Base-by-base conservation (phyloP, 2,113 vertebrate genomes). In the Brachyistius frenatus region DNA sequence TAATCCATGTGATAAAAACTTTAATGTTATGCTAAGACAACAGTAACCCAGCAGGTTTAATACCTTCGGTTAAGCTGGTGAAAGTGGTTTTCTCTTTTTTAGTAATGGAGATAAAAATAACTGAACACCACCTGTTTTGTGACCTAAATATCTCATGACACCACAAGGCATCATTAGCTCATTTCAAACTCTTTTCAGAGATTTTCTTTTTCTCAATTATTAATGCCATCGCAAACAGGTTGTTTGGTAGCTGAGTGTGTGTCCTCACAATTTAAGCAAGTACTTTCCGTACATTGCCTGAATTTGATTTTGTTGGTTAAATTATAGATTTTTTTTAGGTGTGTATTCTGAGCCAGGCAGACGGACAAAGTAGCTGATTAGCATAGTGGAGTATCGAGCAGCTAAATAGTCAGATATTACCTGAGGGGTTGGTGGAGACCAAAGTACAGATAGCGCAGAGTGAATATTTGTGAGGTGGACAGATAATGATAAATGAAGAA, bases 81-180 rank as follows among this genome's bases (percentile, higher is more conserved):
- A 53, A 35, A 23, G 49, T 16, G 6, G 6, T 5, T 50, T 52
- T 46, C 16, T 23, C 35, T 35, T 66, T 62, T 62, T 32, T 4
- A 23, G 44, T 50, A 35, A 41, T 49, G 3, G 39, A 14, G 39
- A 74, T 56, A 37, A 55, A 46, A 69, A 69, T 72, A 10, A 57
- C 13, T 8, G 10, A 47, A 11, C 64, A 63, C 36, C 49, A 67
- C 56, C 37, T 60, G 60, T 66, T 23, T 13, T 58, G 46, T 66
- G 53, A 71, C 44, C 16, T 68, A 35, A 56, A 57, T 68, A 65
- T 54, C 52, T 52, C n/a, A 30, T 68, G 35, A 30, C 41, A 63
- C 41, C 52, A 35, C 14, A 9, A 30, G 57, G 50, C 14, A 52
- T 73, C 31, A 52, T 63, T 47, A 30, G 2, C 50, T 55, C 46